Percentiles rank a stretch among this genome's conserved stretches.
Evolutionary conservation across 2,888 invertebrate genomes (phyloP).

Genomic region (Callimorpha dominula): DNA sequence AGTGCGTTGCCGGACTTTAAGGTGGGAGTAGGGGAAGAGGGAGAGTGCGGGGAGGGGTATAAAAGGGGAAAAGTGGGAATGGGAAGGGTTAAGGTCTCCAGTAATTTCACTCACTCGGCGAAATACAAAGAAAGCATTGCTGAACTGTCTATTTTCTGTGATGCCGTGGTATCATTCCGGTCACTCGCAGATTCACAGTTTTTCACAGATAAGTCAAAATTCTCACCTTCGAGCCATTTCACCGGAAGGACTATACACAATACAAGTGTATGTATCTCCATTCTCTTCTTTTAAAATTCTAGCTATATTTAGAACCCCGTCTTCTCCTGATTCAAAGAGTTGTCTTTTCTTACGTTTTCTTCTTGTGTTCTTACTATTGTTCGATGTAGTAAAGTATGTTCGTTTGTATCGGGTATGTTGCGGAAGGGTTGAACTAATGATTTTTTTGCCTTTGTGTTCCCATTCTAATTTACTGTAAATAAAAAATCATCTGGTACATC

Average conservation of each 20-base stretch:
- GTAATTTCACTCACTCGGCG: no score
- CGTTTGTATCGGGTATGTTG: slow-evolving; percentile 77
- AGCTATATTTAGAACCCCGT: slow-evolving; percentile 88
- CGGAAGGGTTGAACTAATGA: slow-evolving; percentile 67
- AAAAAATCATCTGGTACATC: background rate
- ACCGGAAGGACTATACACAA: slow-evolving; percentile 91
- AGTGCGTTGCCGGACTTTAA: no score
- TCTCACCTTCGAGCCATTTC: slow-evolving; percentile 90
- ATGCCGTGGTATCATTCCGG: no score
- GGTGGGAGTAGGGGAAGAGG: no score
- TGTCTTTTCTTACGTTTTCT: slow-evolving; percentile 73
- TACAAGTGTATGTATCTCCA: slow-evolving; percentile 93
- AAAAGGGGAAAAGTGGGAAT: no score
- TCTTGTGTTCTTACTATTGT: slow-evolving; percentile 45
- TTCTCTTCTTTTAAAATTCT: slow-evolving; percentile 88
- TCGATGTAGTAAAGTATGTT: slow-evolving; percentile 48
- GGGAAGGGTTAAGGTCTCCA: no score
- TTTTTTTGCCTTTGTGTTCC: slow-evolving; percentile 80
- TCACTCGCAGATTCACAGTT: no score
- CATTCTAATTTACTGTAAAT: slow-evolving; percentile 77
- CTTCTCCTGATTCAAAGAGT: slow-evolving; percentile 72
- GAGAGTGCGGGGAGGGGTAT: no score
- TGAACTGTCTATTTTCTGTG: no score
- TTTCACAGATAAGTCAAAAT: background rate
- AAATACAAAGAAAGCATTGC: no score